Conservation (phyloP, 2,888 invertebrate species). For the Cephus spinipes region DNA sequence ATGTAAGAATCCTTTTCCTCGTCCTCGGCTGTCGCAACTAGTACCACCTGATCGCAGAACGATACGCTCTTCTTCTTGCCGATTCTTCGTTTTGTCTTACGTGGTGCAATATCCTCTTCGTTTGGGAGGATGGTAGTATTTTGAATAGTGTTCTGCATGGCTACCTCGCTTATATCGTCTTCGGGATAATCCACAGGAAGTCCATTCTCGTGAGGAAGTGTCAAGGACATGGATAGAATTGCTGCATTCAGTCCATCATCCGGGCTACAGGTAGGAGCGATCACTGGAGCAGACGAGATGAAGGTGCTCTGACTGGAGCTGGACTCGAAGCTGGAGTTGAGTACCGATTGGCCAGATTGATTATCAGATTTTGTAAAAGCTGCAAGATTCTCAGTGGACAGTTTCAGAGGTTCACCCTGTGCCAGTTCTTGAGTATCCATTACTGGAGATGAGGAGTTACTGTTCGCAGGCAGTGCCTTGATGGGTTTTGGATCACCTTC, state of each 20-base stretch:
- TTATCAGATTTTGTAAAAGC: slow-evolving; percentile 28
- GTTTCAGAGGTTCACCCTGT: slow-evolving; percentile 20
- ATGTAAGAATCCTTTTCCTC: slow-evolving; percentile 92
- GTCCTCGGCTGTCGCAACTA: slow-evolving; percentile 93
- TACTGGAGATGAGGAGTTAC: slow-evolving; percentile 34
- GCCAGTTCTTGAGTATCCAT: slow-evolving; percentile 31
- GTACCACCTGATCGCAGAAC: slow-evolving; percentile 93
- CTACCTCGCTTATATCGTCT: slow-evolving; percentile 63
- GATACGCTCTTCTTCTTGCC: slow-evolving; percentile 94
- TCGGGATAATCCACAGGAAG: slow-evolving; percentile 62
- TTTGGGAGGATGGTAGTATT: slow-evolving; percentile 61
- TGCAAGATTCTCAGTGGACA: slow-evolving; percentile 27
- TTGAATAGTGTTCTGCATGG: slow-evolving; percentile 64
- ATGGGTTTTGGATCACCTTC: slow-evolving; percentile 42
- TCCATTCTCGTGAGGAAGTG: slow-evolving; percentile 69
- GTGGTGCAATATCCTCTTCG: slow-evolving; percentile 64
- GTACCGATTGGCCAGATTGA: slow-evolving; percentile 23
- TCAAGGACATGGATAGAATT: slow-evolving; percentile 60
- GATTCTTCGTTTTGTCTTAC: slow-evolving; percentile 70
- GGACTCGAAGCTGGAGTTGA: slow-evolving; percentile 43
- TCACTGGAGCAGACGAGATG: slow-evolving; percentile 23
- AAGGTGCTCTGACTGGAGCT: slow-evolving; percentile 48
- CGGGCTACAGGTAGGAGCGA: slow-evolving; percentile 18
- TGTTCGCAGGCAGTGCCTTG: slow-evolving; percentile 39
- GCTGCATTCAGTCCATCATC: slow-evolving; percentile 57